Percentiles rank a stretch among this genome's conserved stretches.
phyloP scores from a whole-genome alignment of 1,140 invertebrate species.

The Drosophila chauvacae region DNA sequence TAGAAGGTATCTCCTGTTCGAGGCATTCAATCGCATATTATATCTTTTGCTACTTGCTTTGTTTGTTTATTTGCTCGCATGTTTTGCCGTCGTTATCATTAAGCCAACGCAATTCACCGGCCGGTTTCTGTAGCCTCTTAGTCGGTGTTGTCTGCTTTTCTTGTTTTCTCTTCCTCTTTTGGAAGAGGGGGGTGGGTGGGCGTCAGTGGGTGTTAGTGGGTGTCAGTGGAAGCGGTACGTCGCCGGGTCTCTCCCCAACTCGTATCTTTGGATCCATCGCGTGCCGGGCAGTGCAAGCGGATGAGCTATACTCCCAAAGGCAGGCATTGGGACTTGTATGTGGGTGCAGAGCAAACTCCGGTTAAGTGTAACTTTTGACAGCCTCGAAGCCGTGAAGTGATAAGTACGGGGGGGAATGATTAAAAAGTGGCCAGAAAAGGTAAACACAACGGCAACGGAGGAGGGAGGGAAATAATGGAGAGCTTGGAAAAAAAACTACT shows the following conservation, averaged over 20 bases:
- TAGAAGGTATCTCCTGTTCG: conserved; percentile 20
- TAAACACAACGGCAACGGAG: neutral
- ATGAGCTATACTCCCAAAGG: conserved; percentile 1
- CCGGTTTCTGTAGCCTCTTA: conserved; percentile 54
- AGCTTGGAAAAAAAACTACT: conserved; percentile 40
- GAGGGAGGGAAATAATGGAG: neutral
- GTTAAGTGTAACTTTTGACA: conserved; percentile 72
- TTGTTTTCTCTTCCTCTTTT: neutral
- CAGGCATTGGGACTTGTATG: neutral
- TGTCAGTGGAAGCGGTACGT: conserved; percentile 11
- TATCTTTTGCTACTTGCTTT: conserved; percentile 29
- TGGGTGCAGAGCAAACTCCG: conserved; percentile 38
- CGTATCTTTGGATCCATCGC: conserved; percentile 22
- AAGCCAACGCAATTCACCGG: conserved; percentile 58
- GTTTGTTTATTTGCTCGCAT: conserved; percentile 69
- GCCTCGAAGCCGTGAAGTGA: conserved; percentile 63
- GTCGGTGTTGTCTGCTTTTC: conserved; percentile 21
- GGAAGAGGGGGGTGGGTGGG: neutral
- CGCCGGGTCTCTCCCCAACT: conserved; percentile 10
- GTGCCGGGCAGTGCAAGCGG: conserved; percentile 29
- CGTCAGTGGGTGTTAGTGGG: conserved; percentile 1
- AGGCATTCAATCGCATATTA: neutral
- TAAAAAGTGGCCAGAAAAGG: conserved; percentile 29
- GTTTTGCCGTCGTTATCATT: conserved; percentile 70
- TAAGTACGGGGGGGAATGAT: conserved; percentile 33